Base-by-base conservation (phyloP, 1,140 invertebrate species). In the Drosophila varians region DNA sequence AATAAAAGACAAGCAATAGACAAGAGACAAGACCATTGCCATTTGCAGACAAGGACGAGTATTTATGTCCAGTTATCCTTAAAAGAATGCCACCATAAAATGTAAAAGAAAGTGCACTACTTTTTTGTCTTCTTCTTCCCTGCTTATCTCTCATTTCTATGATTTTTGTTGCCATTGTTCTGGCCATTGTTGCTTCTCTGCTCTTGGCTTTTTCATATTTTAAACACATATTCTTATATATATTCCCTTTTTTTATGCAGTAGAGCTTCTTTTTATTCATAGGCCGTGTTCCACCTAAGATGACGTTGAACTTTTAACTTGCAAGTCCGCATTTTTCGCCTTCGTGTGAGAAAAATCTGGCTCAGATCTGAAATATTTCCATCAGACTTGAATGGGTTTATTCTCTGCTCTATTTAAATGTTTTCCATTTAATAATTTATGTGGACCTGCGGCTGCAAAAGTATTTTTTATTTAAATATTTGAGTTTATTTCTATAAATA, bases 291-390 rank as follows among this genome's bases (percentile, higher is more conserved):
- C 65, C 64, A 71, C 68, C 68, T 71, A 52, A 71, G 68, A 71
- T 70, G 68, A 71, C 68, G 68, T 71, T 71, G 68, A 71, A 71
- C 68, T 70, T 69, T 69, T 70, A 43, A 36, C 62, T 66, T 38
- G 28, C 12, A 8, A 21, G 25, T n/a, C 16, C n/a, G 14, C 21
- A 60, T 9, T 9, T 25, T 54, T 21, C 21, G 11, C 9, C 26
- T 9, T 2, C 0, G 28, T 16, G n/a, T 9, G 23, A 19, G 4
- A 12, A 47, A 46, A 48, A 38, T 61, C 42, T 61, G 26, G 26
- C 9, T 14, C 14, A 23, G 23, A 12, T 46, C 40, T 38, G 38
- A 9, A 16, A 42, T 16, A 42, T 18, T 42, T 42, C 16, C 16
- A 42, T 1, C 16, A 8, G 38, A 31, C 28, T n/a, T 12, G 26